A percentile compares a stretch with the other conserved stretches of the same genome.
phyloP scores from a whole-genome alignment of 2,888 invertebrate species.

The Oeneis ivallda region DNA sequence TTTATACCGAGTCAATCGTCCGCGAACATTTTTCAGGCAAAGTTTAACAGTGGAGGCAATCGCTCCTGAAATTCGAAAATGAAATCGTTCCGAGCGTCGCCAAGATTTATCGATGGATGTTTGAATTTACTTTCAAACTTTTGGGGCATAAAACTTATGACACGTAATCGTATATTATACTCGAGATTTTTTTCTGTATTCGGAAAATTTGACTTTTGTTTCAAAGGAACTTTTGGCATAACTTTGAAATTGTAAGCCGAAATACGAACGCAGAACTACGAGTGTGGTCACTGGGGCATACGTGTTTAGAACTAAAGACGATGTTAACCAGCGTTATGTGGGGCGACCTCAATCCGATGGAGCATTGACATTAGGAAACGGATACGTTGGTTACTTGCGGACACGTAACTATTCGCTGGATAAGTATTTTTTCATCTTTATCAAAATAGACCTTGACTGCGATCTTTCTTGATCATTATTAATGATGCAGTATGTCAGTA shows the following conservation, averaged over 20 bases:
- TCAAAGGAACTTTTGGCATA: conserved; percentile 8
- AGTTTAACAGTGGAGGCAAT: conserved; percentile 82
- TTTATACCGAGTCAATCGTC: conserved; percentile 81
- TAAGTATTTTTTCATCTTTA: too few species aligned
- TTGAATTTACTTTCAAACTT: conserved; percentile 81
- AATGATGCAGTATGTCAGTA: too few species aligned
- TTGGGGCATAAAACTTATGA: conserved; percentile 80
- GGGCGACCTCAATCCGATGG: neutral
- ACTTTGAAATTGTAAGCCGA: neutral
- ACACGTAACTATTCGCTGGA: too few species aligned
- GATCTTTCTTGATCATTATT: too few species aligned
- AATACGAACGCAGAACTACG: neutral
- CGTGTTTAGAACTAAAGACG: neutral
- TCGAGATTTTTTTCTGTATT: conserved; percentile 47
- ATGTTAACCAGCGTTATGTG: neutral
- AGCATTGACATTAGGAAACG: neutral
- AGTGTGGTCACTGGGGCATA: conserved; percentile 1
- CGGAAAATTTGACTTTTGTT: conserved; percentile 27
- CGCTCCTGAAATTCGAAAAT: conserved; percentile 82
- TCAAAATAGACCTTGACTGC: too few species aligned
- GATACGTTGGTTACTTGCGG: neutral
- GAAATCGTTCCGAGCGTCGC: conserved; percentile 81
- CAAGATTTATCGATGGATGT: conserved; percentile 81
- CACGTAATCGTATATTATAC: conserved; percentile 79
- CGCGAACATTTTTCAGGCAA: conserved; percentile 82